Evolutionary conservation across 2,113 vertebrate genomes (phyloP).

Genomic region (Elanus axillaris): DNA sequence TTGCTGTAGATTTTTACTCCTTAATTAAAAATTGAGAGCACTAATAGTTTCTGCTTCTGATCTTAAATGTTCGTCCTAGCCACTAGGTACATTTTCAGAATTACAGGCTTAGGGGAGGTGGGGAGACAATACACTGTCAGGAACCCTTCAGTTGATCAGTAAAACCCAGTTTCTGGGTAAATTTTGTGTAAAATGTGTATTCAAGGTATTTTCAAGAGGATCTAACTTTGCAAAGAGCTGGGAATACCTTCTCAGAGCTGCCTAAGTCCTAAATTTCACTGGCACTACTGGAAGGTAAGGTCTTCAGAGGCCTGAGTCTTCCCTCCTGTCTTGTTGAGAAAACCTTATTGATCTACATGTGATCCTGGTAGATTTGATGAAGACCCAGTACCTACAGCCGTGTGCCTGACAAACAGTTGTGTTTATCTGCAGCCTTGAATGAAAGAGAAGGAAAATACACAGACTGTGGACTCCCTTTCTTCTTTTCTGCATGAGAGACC

Average conservation of each 20-base stretch:
- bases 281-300: neutral
- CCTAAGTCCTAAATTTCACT: neutral
- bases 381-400: neutral
- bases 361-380: neutral
- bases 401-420: neutral
- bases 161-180: neutral
- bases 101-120: neutral
- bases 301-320: neutral
- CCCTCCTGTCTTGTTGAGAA: neutral
- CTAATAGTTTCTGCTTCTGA: slow-evolving; percentile 51
- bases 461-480: neutral
- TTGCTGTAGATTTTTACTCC: slow-evolving; percentile 55
- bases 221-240: neutral
- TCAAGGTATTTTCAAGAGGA: neutral
- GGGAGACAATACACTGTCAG: neutral
- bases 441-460: neutral
- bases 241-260: neutral
- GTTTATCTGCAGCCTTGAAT: neutral
- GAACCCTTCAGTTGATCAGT: neutral
- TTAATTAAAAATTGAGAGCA: slow-evolving; percentile 58
- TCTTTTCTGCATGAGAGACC: slow-evolving; percentile 1
- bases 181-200: neutral
- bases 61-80: neutral
- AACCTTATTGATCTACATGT: neutral
- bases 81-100: neutral